phyloP scores from a whole-genome alignment of 2,113 vertebrate species.

The Mola mola region DNA sequence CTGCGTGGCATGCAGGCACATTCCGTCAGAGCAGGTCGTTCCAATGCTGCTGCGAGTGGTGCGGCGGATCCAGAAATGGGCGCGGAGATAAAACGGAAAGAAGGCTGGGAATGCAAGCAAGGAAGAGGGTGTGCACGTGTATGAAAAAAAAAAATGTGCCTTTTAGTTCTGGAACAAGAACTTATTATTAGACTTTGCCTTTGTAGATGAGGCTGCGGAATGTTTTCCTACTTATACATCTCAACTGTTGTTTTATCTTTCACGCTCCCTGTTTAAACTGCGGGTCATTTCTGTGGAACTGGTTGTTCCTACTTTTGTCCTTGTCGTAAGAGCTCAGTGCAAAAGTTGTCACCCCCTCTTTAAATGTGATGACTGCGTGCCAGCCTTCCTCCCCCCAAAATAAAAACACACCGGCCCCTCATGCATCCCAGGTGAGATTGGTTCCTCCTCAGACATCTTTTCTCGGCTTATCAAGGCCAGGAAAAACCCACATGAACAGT shows the following conservation, averaged over 20 bases:
- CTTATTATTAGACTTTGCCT: slow-evolving; percentile 47
- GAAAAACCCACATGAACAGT: slow-evolving; percentile 8
- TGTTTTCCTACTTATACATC: slow-evolving; percentile 31
- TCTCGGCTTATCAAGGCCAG: slow-evolving; percentile 11
- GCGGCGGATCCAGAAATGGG: too few species aligned
- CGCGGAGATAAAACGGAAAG: slow-evolving; percentile 29
- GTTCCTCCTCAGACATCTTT: slow-evolving; percentile 16
- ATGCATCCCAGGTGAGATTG: too few species aligned
- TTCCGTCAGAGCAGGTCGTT: too few species aligned
- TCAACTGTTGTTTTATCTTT: slow-evolving; percentile 19
- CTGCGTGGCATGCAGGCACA: too few species aligned
- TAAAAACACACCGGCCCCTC: too few species aligned
- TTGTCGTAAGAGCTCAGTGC: too few species aligned
- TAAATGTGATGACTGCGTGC: slow-evolving; percentile 1
- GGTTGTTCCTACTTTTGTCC: slow-evolving; percentile 5
- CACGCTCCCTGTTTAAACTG: slow-evolving; percentile 8
- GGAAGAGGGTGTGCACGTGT: neutral
- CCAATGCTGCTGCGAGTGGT: neutral
- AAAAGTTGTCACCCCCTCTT: too few species aligned
- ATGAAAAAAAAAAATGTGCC: slow-evolving; percentile 46
- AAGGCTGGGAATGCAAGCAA: slow-evolving; percentile 1
- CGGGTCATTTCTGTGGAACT: slow-evolving; percentile 2
- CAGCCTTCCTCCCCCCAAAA: neutral
- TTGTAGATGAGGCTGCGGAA: slow-evolving; percentile 45
- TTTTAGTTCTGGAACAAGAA: slow-evolving; percentile 44